phyloP scores from a whole-genome alignment of 2,113 vertebrate genomes.

The Trogon melanurus region DNA sequence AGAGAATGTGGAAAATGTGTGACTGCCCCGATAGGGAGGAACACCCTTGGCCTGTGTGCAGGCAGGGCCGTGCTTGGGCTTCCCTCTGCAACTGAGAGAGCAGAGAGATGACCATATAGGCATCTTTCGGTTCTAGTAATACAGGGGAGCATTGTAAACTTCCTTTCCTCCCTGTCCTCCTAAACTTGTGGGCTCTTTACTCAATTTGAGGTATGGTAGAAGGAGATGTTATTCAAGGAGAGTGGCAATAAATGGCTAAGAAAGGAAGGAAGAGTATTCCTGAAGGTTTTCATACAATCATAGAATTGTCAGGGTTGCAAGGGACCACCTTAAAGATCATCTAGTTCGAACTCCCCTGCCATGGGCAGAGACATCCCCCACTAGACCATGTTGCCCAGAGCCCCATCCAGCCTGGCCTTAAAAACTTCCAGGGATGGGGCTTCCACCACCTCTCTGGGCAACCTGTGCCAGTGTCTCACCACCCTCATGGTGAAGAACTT shows the following conservation, averaged over 20 bases:
- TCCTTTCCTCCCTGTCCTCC: not conserved
- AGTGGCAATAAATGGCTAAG: not conserved
- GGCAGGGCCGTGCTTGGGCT: not conserved
- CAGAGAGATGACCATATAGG: rapidly evolving
- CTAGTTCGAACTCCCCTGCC: too few relatives aligned
- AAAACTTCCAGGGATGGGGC: too few relatives aligned
- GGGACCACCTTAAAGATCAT: too few relatives aligned
- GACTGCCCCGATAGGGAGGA: not conserved
- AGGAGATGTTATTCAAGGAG: not conserved
- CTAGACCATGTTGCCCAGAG: too few relatives aligned
- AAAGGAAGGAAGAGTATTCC: not conserved
- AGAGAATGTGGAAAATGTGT: not conserved
- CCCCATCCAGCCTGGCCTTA: too few relatives aligned
- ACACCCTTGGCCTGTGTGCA: not conserved
- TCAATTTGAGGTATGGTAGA: not conserved
- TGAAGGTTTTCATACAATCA: not conserved
- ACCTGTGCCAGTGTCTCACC: too few relatives aligned
- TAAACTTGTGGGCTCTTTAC: not conserved
- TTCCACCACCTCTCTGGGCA: too few relatives aligned
- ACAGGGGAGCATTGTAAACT: not conserved
- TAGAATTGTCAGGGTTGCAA: too few relatives aligned
- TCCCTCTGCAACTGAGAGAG: not conserved
- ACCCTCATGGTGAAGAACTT: too few relatives aligned
- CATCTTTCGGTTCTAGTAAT: not conserved
- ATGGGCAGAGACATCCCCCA: too few relatives aligned